Evolutionary conservation across 2,113 vertebrate species (phyloP).

Genomic region (Vulpes lagopus): DNA sequence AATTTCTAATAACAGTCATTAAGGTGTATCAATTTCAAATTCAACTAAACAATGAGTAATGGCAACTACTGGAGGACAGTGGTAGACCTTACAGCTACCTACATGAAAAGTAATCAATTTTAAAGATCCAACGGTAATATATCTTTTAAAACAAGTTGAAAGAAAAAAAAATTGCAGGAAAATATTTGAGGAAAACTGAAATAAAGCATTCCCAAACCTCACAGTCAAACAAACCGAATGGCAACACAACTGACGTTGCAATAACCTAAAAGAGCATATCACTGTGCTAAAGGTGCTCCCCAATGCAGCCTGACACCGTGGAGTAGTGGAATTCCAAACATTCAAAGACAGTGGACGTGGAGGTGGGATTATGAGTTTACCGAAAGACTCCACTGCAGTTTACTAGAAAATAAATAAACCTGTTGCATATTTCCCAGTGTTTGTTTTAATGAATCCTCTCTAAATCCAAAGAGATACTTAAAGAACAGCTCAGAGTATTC

Average conservation of each 20-base stretch:
- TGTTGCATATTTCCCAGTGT: background rate
- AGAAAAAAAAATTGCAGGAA: background rate
- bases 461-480: constrained; percentile 22
- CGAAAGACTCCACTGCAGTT: background rate
- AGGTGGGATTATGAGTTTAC: background rate
- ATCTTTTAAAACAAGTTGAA: background rate
- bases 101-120: background rate
- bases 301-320: background rate
- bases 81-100: background rate
- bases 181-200: background rate
- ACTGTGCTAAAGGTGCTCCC: background rate
- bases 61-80: too few species aligned
- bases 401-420: constrained; percentile 11
- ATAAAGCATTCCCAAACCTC: background rate
- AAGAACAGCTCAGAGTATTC: background rate
- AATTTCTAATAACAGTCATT: background rate
- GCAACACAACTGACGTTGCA: background rate
- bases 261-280: background rate
- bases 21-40: background rate
- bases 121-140: background rate
- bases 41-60: background rate
- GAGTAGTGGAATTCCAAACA: background rate
- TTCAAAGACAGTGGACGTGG: background rate
- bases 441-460: constrained; percentile 41
- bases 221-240: background rate